Base-by-base conservation (phyloP, 2,888 invertebrate species). In the Megastigmus dorsalis region DNA sequence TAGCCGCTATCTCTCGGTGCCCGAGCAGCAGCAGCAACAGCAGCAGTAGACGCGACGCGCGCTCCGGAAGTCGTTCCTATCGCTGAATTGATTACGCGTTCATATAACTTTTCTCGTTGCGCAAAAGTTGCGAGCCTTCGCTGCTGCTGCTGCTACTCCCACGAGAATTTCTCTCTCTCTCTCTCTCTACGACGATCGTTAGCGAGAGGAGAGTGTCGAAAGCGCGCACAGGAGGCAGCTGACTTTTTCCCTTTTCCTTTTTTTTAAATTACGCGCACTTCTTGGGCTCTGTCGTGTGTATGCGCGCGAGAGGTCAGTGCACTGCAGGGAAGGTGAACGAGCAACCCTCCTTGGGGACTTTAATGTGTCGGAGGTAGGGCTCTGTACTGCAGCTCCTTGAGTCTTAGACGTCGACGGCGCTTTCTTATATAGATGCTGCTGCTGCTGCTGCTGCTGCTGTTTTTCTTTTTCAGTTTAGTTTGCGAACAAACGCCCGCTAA, bases 61-160 rank as follows among this genome's bases (percentile, higher is more conserved):
- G 41, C 52, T 33, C 33, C 70, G 70, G 70, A 70, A 70, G 70
- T 70, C 41, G 26, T 26, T 63, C 59, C 60, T 73, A 73, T 73
- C 73, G 50, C 60, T 73, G 60, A 66, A 73, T 65, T 73, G 73
- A 73, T 73, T 73, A 73, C 59, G 66, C 43, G 60, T n/a, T 66
- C 72, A 60, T 73, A 73, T 67, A 73, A 73, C 66, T 73, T 73
- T 73, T 67, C 60, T 73, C 60, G 66, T 73, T 73, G 73, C 60
- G 66, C 73, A 67, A 73, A 73, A 72, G 48, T 52, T 41, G 15
- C 20, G 30, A 50, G 36, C 33, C 36, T 63, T 13, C 15, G 23
- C 28, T 33, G 23, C 23, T 36, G 2, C n/a, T 50, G 26, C 26
- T 26, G 15, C 43, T 18, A 54, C 52, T 70, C 57, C 57, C 55